These are phyloP conservation scores for Plutella xylostella DNA, from an alignment of 2,888 invertebrate genomes.

Conservation along the genomic window DNA sequence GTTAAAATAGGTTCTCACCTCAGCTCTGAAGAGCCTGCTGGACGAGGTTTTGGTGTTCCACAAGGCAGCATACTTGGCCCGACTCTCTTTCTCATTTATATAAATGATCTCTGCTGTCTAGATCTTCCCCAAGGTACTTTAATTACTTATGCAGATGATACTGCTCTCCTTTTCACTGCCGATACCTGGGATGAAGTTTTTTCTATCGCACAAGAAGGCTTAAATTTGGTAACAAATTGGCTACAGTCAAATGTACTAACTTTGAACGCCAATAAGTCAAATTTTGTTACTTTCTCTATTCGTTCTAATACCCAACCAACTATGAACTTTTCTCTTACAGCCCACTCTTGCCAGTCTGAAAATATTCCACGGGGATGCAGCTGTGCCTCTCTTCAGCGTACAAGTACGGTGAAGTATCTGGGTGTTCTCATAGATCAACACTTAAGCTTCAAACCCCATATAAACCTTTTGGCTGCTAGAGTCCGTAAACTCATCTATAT, in stretches of 20 bases:
- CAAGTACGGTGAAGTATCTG: not conserved
- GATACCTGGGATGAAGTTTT: not conserved
- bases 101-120: not conserved
- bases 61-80: slow-evolving; percentile 3
- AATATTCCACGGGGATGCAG: not conserved
- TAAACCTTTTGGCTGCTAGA: not conserved
- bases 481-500: not conserved
- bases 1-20: too few species aligned
- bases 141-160: slow-evolving; percentile 6
- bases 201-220: not conserved
- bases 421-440: not conserved
- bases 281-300: slow-evolving; percentile 4
- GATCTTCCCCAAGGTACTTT: not conserved
- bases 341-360: not conserved
- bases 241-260: not conserved
- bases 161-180: slow-evolving; percentile 1
- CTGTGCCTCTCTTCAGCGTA: not conserved
- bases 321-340: not conserved
- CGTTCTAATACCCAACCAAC: not conserved
- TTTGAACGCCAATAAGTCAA: slow-evolving; percentile 1
- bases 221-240: slow-evolving; percentile 1
- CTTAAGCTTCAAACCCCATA: not conserved
- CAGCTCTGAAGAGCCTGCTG: too few species aligned
- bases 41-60: slow-evolving; percentile 3
- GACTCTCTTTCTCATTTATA: not conserved